These are phyloP conservation scores for Drosophila yakuba DNA, from an alignment of 1,140 invertebrate species.

Conservation along the genomic window DNA sequence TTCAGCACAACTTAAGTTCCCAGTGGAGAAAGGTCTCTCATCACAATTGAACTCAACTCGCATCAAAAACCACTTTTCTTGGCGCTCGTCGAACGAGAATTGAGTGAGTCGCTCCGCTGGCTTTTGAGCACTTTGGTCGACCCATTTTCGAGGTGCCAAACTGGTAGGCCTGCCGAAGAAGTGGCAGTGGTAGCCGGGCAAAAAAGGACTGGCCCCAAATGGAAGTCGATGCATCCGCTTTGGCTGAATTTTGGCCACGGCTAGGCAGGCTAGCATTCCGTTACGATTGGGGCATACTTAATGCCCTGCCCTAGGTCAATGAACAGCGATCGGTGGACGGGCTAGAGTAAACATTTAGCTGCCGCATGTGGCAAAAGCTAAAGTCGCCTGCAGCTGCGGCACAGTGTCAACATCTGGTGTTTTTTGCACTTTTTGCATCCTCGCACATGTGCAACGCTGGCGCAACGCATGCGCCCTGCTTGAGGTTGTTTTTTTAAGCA, in stretches of 20 bases:
- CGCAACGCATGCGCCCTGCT: slow-evolving; percentile 57
- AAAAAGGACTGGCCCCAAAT: slow-evolving; percentile 56
- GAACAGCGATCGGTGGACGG: slow-evolving; percentile 46
- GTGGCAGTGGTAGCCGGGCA: slow-evolving; percentile 7
- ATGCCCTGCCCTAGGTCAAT: slow-evolving; percentile 58
- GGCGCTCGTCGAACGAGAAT: slow-evolving; percentile 34
- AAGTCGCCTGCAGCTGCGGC: slow-evolving; percentile 50
- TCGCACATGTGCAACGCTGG: slow-evolving; percentile 63
- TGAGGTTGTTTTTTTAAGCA: slow-evolving; percentile 55
- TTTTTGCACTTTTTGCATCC: slow-evolving; percentile 53
- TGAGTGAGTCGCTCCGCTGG: slow-evolving; percentile 10
- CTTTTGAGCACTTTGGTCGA: slow-evolving; percentile 17
- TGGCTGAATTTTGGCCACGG: slow-evolving; percentile 14
- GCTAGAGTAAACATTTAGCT: slow-evolving; percentile 38
- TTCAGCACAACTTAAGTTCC: neutral
- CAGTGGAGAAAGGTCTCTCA: neutral
- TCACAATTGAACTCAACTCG: slow-evolving; percentile 5
- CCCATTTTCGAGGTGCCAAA: slow-evolving; percentile 51
- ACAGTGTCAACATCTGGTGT: slow-evolving; percentile 63
- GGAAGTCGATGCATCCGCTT: slow-evolving; percentile 48
- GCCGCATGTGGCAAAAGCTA: slow-evolving; percentile 62
- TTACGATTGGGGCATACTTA: slow-evolving; percentile 41
- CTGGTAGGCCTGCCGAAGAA: slow-evolving; percentile 28
- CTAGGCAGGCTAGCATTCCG: slow-evolving; percentile 5
- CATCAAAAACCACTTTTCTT: slow-evolving; percentile 14